Evolutionary conservation across 1,140 invertebrate genomes (phyloP).

Genomic region (Trichoplusia ni): DNA sequence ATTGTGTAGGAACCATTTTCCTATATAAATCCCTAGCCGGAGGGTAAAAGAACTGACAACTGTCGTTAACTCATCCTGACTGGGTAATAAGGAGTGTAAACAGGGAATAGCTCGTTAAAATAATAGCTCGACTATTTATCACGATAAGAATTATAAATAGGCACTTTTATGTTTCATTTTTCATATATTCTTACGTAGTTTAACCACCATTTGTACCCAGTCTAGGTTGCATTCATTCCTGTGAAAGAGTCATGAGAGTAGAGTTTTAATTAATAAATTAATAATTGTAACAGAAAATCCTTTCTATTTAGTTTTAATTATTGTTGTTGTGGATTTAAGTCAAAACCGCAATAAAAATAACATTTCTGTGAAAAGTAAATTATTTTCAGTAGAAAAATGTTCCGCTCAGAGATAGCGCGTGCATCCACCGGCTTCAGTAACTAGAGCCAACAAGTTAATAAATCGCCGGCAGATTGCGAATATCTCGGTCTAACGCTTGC

Average conservation of each 20-base stretch:
- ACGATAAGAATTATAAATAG: conserved; percentile 31
- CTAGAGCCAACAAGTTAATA: conserved; percentile 37
- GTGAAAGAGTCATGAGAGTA: too few species aligned
- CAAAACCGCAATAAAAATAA: too few species aligned
- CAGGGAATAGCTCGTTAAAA: conserved; percentile 58
- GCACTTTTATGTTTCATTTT: conserved; percentile 13
- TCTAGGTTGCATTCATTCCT: too few species aligned
- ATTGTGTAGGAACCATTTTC: conserved; percentile 47
- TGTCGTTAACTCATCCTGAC: conserved; percentile 72
- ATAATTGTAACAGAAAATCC: background rate
- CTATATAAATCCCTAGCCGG: conserved; percentile 53
- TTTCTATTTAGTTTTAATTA: too few species aligned
- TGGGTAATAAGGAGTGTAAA: conserved; percentile 61
- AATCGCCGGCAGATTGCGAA: conserved; percentile 35
- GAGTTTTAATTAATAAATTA: background rate
- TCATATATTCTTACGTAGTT: background rate
- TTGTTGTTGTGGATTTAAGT: too few species aligned
- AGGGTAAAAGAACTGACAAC: conserved; percentile 69
- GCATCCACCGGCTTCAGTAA: conserved; percentile 14
- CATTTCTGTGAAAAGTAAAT: background rate
- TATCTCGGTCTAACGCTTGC: conserved; percentile 40
- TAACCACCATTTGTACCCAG: background rate
- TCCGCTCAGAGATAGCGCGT: background rate
- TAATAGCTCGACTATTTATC: conserved; percentile 55
- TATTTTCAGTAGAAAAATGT: background rate